Percentiles rank a stretch among this genome's conserved stretches.
phyloP scores from a whole-genome alignment of 2,888 invertebrate genomes.

The Agriopis aurantiaria region DNA sequence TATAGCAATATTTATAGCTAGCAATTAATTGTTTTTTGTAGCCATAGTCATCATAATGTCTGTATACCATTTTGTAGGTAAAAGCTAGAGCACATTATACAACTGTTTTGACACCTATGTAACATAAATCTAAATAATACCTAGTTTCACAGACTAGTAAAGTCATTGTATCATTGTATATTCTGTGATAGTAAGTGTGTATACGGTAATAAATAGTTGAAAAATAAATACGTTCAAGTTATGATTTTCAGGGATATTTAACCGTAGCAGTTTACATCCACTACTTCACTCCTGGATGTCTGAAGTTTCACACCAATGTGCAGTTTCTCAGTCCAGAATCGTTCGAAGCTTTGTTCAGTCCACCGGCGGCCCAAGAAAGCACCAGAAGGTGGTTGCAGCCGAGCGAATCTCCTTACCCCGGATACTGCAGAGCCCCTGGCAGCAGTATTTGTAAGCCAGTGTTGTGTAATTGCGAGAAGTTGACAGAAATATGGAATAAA shows the following conservation, averaged over 20 bases:
- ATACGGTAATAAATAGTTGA: too few relatives aligned
- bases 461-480: constrained; percentile 69
- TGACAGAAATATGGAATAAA: constrained; percentile 62
- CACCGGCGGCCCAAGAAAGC: constrained; percentile 21
- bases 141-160: too few relatives aligned
- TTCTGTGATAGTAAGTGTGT: not conserved
- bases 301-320: constrained; percentile 55
- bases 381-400: constrained; percentile 67
- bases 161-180: too few relatives aligned
- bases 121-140: too few relatives aligned
- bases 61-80: too few relatives aligned
- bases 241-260: constrained; percentile 62
- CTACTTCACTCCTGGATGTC: constrained; percentile 66
- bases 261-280: constrained; percentile 63
- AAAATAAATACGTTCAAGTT: not conserved
- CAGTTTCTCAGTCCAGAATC: constrained; percentile 50
- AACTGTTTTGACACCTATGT: too few relatives aligned
- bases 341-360: constrained; percentile 39
- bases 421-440: constrained; percentile 75
- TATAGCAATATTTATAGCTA: too few relatives aligned
- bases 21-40: too few relatives aligned
- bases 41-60: too few relatives aligned
- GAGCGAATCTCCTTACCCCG: constrained; percentile 73
- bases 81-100: too few relatives aligned
- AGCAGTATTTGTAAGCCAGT: constrained; percentile 60